Base-by-base conservation (phyloP, 1,140 invertebrate genomes). In the Dreissena polymorpha region DNA sequence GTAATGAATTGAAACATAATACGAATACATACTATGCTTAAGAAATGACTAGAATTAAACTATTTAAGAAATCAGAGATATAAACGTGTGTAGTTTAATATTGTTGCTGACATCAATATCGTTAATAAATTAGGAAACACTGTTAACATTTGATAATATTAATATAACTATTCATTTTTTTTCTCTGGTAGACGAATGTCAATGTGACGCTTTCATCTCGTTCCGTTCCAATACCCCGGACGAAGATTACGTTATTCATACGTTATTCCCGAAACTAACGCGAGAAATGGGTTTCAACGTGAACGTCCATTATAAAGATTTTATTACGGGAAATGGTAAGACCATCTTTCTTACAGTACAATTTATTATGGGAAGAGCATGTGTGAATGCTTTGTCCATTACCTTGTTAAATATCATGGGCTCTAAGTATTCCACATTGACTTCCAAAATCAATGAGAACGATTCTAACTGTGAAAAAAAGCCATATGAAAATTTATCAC, bases 161-260 rank as follows among this genome's bases (percentile, higher is more conserved):
- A 63, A 18, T 23, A 2, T n/a, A 3, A 63, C 10, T n/a, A n/a
- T 23, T 63, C 18, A 63, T 2, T 10, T 63, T 63, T 63, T 53
- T 75, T 29, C 64, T 65, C 49, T 86, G 86, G 14, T 73, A 89
- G 88, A 89, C 71, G 88, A 87, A 13, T 72, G 80, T 55, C 55
- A 84, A 23, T 89, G 83, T 83, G 88, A 89, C 63, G 88, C 86
- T 0, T 89, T 89, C 74, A 80, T 89, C 2, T 88, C 88, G 0
- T 89, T 86, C 60, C 84, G 83, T 51, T 84, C 85, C 23, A 86
- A 60, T 13, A 82, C 73, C 6, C 23, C 21, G 18, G 88, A 89
- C 29, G 87, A 89, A 70, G n/a, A 71, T 13, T 89, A 87, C 72
- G 88, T 89, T 0, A 25, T 87, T 0, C 29, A 81, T 23, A 85